These are phyloP conservation scores for Mesorhabditis spiculigera DNA, from an alignment of 2,888 invertebrate species.

Conservation along the genomic window DNA sequence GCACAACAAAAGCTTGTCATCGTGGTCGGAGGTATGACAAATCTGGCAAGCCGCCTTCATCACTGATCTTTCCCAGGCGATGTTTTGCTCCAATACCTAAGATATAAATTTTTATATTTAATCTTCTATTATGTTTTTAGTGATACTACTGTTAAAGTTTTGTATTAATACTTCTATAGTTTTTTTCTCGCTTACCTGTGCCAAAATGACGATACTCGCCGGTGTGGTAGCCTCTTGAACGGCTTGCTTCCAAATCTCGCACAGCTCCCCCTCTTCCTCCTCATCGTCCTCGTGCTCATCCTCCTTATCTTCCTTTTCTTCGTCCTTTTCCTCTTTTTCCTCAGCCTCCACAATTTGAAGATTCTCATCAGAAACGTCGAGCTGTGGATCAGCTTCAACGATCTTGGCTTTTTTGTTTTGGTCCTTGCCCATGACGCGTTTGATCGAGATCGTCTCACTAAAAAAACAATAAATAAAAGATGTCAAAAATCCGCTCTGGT, in stretches of 20 bases:
- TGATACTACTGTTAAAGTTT: too few relatives aligned
- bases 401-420: not conserved
- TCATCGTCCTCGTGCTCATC: slow-evolving; percentile 10
- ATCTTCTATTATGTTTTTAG: not conserved
- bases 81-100: slow-evolving; percentile 80
- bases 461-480: too few relatives aligned
- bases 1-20: slow-evolving; percentile 87
- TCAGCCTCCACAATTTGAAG: slow-evolving; percentile 6
- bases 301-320: slow-evolving; percentile 7
- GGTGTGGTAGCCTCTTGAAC: slow-evolving; percentile 79
- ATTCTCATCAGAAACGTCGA: too few relatives aligned
- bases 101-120: slow-evolving; percentile 59
- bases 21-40: slow-evolving; percentile 90
- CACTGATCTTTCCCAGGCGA: slow-evolving; percentile 98
- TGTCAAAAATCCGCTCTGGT: too few relatives aligned
- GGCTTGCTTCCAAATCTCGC: slow-evolving; percentile 77
- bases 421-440: slow-evolving; percentile 7
- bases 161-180: too few relatives aligned
- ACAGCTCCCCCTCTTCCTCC: slow-evolving; percentile 14
- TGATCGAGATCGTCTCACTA: not conserved
- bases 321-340: slow-evolving; percentile 8
- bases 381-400: slow-evolving; percentile 7
- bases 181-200: slow-evolving; percentile 13
- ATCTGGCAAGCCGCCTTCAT: slow-evolving; percentile 90
- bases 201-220: slow-evolving; percentile 82